Evolutionary conservation across 2,113 vertebrate species (phyloP).

Genomic region (Cepphus grylle): DNA sequence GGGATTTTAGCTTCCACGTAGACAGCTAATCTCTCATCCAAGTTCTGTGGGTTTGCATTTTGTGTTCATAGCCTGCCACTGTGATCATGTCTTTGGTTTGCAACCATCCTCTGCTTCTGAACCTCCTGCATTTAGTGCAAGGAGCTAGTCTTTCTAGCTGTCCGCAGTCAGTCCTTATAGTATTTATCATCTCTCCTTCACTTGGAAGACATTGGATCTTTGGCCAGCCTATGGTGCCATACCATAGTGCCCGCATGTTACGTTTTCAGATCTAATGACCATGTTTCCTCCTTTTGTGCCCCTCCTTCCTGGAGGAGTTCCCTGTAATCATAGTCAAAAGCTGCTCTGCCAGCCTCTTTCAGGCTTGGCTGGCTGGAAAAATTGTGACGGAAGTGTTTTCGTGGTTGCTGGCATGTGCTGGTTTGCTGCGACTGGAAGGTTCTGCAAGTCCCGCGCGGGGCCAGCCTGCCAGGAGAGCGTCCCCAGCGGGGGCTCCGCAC

Average conservation of each 20-base stretch:
- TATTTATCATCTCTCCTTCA: background rate
- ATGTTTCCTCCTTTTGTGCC: background rate
- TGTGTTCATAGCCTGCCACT: background rate
- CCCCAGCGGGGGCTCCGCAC: rapidly evolving
- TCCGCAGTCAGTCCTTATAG: background rate
- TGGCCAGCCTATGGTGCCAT: background rate
- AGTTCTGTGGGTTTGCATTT: background rate
- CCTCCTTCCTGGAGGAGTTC: background rate
- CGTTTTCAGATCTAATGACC: background rate
- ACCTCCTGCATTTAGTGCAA: background rate
- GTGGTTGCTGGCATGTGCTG: slow-evolving; percentile 1
- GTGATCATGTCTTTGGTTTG: background rate
- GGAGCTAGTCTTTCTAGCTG: background rate
- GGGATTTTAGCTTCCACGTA: background rate
- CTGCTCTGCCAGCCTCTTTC: background rate
- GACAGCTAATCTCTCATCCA: background rate
- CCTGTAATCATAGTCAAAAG: slow-evolving; percentile 1
- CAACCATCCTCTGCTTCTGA: background rate
- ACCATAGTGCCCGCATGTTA: background rate
- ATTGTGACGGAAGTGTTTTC: background rate
- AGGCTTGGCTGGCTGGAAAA: background rate
- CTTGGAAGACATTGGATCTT: background rate
- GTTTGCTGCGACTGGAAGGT: background rate
- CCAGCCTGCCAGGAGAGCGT: background rate
- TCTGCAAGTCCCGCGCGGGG: background rate